phyloP scores from a whole-genome alignment of 2,113 vertebrate species.

The Ibidorhyncha struthersii region DNA sequence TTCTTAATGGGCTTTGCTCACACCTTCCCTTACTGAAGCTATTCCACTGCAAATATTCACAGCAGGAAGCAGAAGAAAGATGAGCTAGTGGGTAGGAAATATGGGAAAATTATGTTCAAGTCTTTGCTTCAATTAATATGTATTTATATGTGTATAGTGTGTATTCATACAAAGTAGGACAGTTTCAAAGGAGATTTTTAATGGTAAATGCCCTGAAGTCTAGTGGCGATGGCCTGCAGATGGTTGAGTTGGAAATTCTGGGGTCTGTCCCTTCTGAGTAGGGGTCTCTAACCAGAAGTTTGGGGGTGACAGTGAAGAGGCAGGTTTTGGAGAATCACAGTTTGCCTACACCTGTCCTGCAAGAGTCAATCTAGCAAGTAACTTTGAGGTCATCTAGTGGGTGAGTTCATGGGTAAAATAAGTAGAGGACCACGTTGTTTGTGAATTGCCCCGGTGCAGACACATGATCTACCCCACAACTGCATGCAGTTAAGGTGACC shows the following conservation, averaged over 20 bases:
- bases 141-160: neutral
- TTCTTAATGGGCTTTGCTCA: neutral
- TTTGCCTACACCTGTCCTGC: neutral
- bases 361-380: neutral
- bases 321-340: neutral
- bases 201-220: neutral
- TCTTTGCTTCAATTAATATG: neutral
- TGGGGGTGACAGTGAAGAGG: neutral
- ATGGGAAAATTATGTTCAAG: accelerated
- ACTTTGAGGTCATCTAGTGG: neutral
- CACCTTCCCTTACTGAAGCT: neutral
- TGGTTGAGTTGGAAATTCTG: neutral
- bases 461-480: no score
- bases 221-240: neutral
- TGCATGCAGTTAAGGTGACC: neutral
- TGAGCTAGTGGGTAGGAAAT: neutral
- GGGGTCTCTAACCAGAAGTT: neutral
- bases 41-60: neutral
- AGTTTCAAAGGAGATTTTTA: neutral
- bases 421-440: neutral
- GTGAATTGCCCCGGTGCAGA: neutral
- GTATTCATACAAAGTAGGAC: neutral
- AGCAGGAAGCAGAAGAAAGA: neutral
- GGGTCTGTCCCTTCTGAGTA: neutral
- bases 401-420: neutral